Percentiles rank a stretch among this genome's conserved stretches.
These are phyloP conservation scores for Synanthedon formicaeformis DNA, from an alignment of 2,888 invertebrate species.

Conservation along the genomic window DNA sequence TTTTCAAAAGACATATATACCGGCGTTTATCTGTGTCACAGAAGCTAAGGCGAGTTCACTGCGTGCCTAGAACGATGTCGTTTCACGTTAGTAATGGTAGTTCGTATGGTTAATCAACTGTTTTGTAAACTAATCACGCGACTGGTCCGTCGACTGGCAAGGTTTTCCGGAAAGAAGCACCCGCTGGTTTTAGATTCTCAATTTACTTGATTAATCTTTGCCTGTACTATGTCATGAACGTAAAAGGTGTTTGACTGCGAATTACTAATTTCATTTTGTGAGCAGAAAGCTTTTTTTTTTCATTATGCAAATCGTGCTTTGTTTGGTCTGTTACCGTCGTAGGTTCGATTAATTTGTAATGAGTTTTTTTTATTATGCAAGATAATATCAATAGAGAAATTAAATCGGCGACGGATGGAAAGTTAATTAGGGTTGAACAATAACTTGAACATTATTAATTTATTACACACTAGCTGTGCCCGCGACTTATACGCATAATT, in stretches of 20 bases:
- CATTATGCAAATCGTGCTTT: neutral
- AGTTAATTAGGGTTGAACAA: no score
- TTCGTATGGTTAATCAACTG: neutral
- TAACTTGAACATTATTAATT: no score
- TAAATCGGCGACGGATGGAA: no score
- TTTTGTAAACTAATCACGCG: neutral
- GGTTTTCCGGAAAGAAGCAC: neutral
- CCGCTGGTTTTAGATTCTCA: neutral
- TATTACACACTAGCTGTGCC: no score
- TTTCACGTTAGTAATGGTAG: neutral
- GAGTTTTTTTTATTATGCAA: no score
- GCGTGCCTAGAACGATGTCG: neutral
- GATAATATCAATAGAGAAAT: no score
- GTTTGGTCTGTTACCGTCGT: no score
- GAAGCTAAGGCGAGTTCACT: neutral
- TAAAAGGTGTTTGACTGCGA: neutral
- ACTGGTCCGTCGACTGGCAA: neutral
- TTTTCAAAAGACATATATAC: no score
- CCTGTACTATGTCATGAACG: neutral
- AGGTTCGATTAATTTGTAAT: no score
- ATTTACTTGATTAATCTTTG: neutral
- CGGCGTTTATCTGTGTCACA: neutral
- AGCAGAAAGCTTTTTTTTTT: neutral
- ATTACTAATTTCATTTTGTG: neutral
- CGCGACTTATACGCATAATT: no score